Conservation (phyloP, 2,113 vertebrate species). For the Anhinga anhinga region DNA sequence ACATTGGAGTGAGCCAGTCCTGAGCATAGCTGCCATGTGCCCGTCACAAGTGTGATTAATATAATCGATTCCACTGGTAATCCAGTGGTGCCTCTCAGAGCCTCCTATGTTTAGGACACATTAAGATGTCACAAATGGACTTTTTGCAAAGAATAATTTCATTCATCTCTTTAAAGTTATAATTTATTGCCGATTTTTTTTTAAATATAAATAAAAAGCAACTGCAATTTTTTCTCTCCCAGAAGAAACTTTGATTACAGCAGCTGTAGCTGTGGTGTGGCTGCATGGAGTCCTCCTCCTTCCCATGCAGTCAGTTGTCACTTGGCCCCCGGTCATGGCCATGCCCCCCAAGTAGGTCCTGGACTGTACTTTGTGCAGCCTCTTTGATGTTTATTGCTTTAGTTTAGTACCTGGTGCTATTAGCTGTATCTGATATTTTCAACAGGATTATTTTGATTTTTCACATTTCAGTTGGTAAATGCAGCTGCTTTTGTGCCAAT, state of each 20-base stretch:
- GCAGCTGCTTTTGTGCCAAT: background rate
- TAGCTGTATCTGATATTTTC: background rate
- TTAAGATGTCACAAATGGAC: slow-evolving; percentile 63
- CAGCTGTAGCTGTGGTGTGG: background rate
- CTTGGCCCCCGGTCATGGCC: rapidly evolving
- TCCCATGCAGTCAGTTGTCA: background rate
- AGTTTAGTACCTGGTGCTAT: background rate
- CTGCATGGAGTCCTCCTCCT: background rate
- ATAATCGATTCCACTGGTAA: background rate
- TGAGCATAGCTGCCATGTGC: slow-evolving; percentile 5
- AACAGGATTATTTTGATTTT: background rate
- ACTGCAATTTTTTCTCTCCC: background rate
- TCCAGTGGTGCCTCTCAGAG: slow-evolving; percentile 17
- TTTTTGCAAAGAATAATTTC: background rate
- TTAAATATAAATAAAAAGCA: background rate
- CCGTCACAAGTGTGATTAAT: slow-evolving; percentile 38
- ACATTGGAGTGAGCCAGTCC: background rate
- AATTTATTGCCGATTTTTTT: background rate
- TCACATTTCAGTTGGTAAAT: background rate
- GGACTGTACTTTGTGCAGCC: too few relatives aligned
- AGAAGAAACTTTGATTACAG: background rate
- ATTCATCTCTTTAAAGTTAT: background rate
- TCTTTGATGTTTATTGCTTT: background rate
- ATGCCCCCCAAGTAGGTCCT: background rate
- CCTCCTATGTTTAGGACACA: slow-evolving; percentile 49